Evolutionary conservation across 2,888 invertebrate genomes (phyloP).

Genomic region (Mayetiola destructor): DNA sequence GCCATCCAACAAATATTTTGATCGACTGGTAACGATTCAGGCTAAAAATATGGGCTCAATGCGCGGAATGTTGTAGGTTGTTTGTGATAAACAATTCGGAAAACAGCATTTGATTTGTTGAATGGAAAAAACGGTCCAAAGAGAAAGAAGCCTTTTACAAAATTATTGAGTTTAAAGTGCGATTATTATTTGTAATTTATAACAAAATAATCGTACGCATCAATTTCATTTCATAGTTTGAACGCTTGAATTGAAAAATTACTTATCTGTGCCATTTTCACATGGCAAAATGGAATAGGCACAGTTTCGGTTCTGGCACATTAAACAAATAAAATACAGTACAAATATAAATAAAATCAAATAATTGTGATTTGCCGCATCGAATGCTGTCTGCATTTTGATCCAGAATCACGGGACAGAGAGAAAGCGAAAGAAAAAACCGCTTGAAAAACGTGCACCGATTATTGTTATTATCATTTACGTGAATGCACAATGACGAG

Average conservation of each 20-base stretch:
- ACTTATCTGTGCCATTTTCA: background rate
- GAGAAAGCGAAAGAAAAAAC: no score
- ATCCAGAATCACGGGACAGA: no score
- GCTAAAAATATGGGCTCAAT: no score
- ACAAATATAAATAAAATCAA: slow-evolving; percentile 12
- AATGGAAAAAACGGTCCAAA: background rate
- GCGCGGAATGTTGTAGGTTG: no score
- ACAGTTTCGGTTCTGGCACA: no score
- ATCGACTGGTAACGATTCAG: no score
- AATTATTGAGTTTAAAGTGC: slow-evolving; percentile 11
- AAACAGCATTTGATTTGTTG: no score
- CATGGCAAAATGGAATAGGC: background rate
- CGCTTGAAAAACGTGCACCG: slow-evolving; percentile 11
- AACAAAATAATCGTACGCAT: slow-evolving; percentile 11
- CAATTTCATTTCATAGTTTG: background rate
- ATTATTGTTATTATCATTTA: no score
- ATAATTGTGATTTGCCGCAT: slow-evolving; percentile 9
- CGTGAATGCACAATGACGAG: no score
- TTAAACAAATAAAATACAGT: no score
- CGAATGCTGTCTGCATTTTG: background rate
- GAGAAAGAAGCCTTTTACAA: slow-evolving; percentile 1
- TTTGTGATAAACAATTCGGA: no score
- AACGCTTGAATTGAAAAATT: background rate
- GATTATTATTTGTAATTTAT: slow-evolving; percentile 12
- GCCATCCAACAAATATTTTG: no score